phyloP scores from a whole-genome alignment of 2,888 invertebrate species.

The Horisme vitalbata region DNA sequence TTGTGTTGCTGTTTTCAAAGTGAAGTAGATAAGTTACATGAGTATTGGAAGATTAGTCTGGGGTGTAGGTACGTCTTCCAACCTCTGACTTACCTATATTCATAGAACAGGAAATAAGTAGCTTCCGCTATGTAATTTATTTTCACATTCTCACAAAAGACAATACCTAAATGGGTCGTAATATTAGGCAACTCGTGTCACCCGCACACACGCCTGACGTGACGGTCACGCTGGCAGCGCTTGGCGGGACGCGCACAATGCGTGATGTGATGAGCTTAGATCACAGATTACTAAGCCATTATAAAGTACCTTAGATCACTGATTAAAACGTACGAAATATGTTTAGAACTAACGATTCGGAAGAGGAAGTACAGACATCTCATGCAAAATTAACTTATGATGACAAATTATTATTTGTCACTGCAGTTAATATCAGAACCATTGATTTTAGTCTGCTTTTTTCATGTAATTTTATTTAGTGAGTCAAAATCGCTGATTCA shows the following conservation, averaged over 20 bases:
- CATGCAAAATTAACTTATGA: too few species aligned
- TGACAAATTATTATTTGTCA: too few species aligned
- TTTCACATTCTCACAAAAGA: constrained; percentile 35
- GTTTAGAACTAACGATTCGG: too few species aligned
- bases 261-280: constrained; percentile 42
- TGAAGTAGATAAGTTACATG: too few species aligned
- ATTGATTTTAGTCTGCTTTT: too few species aligned
- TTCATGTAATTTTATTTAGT: too few species aligned
- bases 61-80: constrained; percentile 1
- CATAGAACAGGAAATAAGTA: constrained; percentile 25
- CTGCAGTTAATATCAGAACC: too few species aligned
- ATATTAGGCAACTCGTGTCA: constrained; percentile 38
- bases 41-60: too few species aligned
- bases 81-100: constrained; percentile 17
- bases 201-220: constrained; percentile 33
- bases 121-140: constrained; percentile 32
- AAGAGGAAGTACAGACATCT: too few species aligned
- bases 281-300: constrained; percentile 12
- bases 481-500: too few species aligned
- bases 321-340: background rate
- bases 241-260: constrained; percentile 50
- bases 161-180: constrained; percentile 30
- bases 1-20: too few species aligned
- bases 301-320: constrained; percentile 5
- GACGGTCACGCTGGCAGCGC: constrained; percentile 45